Conservation (phyloP, 2,113 vertebrate species). For the Larimichthys polyactis region DNA sequence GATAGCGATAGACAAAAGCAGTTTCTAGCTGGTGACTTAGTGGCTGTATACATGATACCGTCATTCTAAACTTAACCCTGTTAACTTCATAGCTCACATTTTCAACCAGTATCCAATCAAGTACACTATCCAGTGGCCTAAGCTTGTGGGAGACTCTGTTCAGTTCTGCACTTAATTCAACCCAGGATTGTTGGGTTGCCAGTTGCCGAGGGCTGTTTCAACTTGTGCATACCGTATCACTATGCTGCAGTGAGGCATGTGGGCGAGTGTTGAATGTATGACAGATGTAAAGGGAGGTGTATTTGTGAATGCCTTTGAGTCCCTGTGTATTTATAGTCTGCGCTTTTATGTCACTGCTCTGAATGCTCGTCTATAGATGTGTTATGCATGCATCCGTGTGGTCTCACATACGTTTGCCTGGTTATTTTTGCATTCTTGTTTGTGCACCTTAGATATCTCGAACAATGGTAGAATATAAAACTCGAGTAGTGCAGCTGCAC, state of each 20-base stretch:
- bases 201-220: conserved; percentile 3
- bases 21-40: background rate
- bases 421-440: conserved; percentile 13
- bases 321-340: conserved; percentile 43
- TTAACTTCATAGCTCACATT: background rate
- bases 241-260: conserved; percentile 9
- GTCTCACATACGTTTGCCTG: background rate
- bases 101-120: background rate
- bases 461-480: background rate
- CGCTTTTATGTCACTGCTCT: conserved; percentile 22
- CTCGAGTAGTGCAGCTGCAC: background rate
- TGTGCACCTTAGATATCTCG: background rate
- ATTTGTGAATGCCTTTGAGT: conserved; percentile 13
- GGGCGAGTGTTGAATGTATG: conserved; percentile 39
- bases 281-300: conserved; percentile 22
- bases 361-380: conserved; percentile 11
- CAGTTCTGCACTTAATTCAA: background rate
- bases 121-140: too few relatives aligned
- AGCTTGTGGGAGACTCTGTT: too few relatives aligned
- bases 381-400: background rate
- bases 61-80: too few relatives aligned
- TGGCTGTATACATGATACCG: too few relatives aligned
- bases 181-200: background rate
- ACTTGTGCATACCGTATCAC: background rate
- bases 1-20: background rate